Conservation (phyloP, 2,888 invertebrate species). For the Agriopis aurantiaria region DNA sequence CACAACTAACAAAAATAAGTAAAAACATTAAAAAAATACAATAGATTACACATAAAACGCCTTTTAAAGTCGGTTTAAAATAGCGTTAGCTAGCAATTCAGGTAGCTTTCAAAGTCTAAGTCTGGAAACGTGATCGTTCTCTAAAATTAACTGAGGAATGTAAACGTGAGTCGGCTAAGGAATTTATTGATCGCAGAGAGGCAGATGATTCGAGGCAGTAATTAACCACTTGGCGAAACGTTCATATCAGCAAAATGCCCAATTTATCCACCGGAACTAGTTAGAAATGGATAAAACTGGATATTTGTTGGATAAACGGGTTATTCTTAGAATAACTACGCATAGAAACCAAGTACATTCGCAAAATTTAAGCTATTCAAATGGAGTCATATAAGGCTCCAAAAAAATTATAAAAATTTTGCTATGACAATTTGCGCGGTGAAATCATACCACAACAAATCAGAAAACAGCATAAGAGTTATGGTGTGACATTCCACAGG, state of each 20-base stretch:
- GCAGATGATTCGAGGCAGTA: slow-evolving; percentile 18
- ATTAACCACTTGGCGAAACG: slow-evolving; percentile 24
- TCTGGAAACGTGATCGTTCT: slow-evolving; percentile 22
- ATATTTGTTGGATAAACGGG: not conserved
- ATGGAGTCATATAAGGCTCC: no score
- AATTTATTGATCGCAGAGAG: slow-evolving; percentile 25
- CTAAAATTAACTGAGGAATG: slow-evolving; percentile 32
- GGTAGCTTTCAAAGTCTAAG: slow-evolving; percentile 13
- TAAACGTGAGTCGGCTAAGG: slow-evolving; percentile 20
- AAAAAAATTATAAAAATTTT: no score
- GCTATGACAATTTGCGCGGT: no score
- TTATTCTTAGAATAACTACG: no score
- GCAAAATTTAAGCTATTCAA: no score
- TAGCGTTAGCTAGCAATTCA: not conserved
- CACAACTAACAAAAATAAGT: no score
- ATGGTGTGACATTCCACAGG: no score
- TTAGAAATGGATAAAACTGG: not conserved
- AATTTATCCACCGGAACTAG: not conserved
- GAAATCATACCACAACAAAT: no score
- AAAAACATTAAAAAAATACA: not conserved
- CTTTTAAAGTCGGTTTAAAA: not conserved
- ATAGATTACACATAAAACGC: not conserved
- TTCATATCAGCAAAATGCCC: slow-evolving; percentile 4
- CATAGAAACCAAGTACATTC: no score
- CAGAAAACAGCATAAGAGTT: no score